phyloP scores from a whole-genome alignment of 1,140 invertebrate genomes.

The Ooceraea biroi region DNA sequence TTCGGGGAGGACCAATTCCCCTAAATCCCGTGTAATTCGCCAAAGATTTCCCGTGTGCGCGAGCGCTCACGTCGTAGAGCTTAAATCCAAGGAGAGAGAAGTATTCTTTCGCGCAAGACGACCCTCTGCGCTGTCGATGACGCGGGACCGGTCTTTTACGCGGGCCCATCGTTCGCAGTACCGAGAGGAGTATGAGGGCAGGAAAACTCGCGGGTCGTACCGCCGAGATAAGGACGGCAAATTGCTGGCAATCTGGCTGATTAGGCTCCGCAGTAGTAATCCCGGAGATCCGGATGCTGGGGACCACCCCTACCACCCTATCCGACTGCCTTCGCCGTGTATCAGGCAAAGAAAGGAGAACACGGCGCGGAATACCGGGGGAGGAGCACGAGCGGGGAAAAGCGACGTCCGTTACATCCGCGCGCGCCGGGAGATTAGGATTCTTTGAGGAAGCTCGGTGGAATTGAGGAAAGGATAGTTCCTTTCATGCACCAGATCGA shows the following conservation, averaged over 20 bases:
- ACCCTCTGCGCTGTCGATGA: slow-evolving; percentile 31
- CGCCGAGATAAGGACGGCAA: slow-evolving; percentile 79
- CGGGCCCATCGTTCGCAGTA: background rate
- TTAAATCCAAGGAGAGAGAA: slow-evolving; percentile 7
- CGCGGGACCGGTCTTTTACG: slow-evolving; percentile 29
- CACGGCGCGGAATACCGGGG: slow-evolving; percentile 52
- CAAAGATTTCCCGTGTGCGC: slow-evolving; percentile 21
- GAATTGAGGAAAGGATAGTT: slow-evolving; percentile 61
- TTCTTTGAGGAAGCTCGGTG: slow-evolving; percentile 33
- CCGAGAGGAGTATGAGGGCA: background rate
- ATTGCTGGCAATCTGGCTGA: slow-evolving; percentile 84
- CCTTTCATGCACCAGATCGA: slow-evolving; percentile 64
- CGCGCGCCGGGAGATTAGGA: slow-evolving; percentile 72
- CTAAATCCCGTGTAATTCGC: slow-evolving; percentile 33
- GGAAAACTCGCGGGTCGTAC: background rate
- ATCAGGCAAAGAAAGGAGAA: slow-evolving; percentile 71
- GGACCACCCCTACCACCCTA: slow-evolving; percentile 33
- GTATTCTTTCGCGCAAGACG: slow-evolving; percentile 67
- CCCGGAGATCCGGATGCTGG: slow-evolving; percentile 70
- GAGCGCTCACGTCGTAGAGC: too few relatives aligned
- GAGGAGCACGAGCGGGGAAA: slow-evolving; percentile 10
- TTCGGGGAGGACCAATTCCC: slow-evolving; percentile 25
- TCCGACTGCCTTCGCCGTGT: slow-evolving; percentile 61
- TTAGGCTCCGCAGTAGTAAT: slow-evolving; percentile 82
- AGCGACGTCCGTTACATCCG: slow-evolving; percentile 48